These are phyloP conservation scores for Crypturellus undulatus DNA, from an alignment of 2,113 vertebrate genomes.

Conservation along the genomic window DNA sequence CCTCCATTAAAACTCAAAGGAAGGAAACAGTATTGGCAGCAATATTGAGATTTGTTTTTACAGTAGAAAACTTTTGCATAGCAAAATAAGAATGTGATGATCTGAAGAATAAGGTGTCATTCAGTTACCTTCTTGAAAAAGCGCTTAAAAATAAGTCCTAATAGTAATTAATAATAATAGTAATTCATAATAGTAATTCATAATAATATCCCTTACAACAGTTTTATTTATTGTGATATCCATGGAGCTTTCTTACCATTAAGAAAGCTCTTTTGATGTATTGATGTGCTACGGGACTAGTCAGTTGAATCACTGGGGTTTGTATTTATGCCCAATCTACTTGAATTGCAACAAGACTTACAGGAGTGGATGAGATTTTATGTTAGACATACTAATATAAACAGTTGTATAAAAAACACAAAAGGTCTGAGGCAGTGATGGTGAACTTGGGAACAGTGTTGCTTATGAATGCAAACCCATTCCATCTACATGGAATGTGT, in stretches of 20 bases:
- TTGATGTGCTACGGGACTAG: neutral
- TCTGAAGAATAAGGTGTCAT: neutral
- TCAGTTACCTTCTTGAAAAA: neutral
- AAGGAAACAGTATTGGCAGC: constrained; percentile 46
- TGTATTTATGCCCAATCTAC: neutral
- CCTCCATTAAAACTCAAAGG: constrained; percentile 60
- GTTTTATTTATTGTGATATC: neutral
- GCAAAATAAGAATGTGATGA: neutral
- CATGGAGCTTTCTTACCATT: neutral
- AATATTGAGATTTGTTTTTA: constrained; percentile 34
- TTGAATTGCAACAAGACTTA: neutral
- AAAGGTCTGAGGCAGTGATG: neutral
- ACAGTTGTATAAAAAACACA: neutral
- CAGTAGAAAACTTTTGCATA: neutral
- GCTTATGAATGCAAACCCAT: neutral
- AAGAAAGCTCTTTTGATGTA: neutral
- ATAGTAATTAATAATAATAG: neutral
- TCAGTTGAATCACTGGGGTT: neutral
- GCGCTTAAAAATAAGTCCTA: neutral
- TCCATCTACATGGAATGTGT: neutral
- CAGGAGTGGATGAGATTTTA: neutral
- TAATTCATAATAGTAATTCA: neutral
- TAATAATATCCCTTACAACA: neutral
- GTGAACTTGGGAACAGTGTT: neutral
- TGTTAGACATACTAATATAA: neutral